Conservation (phyloP, 2,888 invertebrate species). For the Zeuzera pyrina region DNA sequence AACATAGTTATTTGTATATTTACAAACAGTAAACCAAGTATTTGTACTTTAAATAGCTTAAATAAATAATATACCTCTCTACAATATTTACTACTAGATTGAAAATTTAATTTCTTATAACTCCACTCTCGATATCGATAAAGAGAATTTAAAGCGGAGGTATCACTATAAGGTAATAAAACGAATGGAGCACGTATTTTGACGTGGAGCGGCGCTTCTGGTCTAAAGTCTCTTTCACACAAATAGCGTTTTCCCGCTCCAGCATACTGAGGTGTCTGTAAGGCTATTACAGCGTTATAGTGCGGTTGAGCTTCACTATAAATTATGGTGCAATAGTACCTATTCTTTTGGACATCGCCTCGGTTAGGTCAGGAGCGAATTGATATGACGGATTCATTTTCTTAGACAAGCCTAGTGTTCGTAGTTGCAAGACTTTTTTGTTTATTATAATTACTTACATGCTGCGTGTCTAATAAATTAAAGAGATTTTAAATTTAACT, state of each 20-base stretch:
- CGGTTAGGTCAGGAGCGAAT: slow-evolving; percentile 34
- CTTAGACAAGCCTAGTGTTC: too few species aligned
- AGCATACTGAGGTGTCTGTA: slow-evolving; percentile 54
- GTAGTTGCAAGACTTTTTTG: too few species aligned
- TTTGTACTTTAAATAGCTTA: too few species aligned
- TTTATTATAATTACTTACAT: too few species aligned
- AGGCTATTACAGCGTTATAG: slow-evolving; percentile 66
- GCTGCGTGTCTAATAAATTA: too few species aligned
- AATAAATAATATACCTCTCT: too few species aligned
- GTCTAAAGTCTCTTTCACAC: slow-evolving; percentile 42
- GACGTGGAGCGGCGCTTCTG: slow-evolving; percentile 74
- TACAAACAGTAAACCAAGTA: too few species aligned
- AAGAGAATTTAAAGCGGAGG: slow-evolving; percentile 6
- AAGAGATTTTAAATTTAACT: too few species aligned
- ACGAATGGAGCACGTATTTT: slow-evolving; percentile 73
- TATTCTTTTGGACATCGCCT: slow-evolving; percentile 51
- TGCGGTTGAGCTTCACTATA: slow-evolving; percentile 53
- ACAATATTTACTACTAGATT: too few species aligned
- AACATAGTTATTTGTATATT: too few species aligned
- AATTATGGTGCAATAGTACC: slow-evolving; percentile 66
- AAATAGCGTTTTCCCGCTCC: slow-evolving; percentile 34
- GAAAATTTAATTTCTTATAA: too few species aligned
- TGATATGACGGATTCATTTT: slow-evolving; percentile 46
- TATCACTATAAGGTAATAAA: slow-evolving; percentile 59
- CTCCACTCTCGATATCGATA: slow-evolving; percentile 31